Percentiles rank a stretch among this genome's conserved stretches.
Evolutionary conservation across 2,113 vertebrate species (phyloP).

Genomic region (Ploceus nigricollis): DNA sequence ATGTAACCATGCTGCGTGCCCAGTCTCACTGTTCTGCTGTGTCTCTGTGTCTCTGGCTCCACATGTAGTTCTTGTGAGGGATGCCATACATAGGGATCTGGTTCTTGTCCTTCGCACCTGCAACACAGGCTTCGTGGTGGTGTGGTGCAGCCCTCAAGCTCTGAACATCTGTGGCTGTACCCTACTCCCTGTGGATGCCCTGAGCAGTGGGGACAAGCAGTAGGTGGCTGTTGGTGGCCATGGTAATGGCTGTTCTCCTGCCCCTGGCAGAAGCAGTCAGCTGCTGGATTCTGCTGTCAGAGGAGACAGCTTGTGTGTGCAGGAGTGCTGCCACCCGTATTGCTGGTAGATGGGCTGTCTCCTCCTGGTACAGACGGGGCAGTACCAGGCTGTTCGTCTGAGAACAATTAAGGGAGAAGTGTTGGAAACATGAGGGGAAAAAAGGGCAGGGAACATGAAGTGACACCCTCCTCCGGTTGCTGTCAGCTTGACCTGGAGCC

Average conservation of each 20-base stretch:
- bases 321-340: not conserved
- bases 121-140: not conserved
- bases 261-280: not conserved
- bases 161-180: not conserved
- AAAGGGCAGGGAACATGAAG: not conserved
- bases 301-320: not conserved
- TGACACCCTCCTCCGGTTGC: not conserved
- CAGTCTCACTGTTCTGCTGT: not conserved
- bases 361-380: not conserved
- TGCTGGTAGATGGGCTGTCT: not conserved
- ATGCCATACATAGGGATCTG: not conserved
- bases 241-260: not conserved
- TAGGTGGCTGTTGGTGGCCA: not conserved
- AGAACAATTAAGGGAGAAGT: not conserved
- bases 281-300: not conserved
- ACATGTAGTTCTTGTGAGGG: not conserved
- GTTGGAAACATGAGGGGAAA: not conserved
- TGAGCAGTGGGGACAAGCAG: not conserved
- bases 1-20: not conserved
- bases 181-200: not conserved
- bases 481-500: not conserved
- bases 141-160: not conserved
- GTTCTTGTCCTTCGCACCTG: not conserved
- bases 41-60: not conserved
- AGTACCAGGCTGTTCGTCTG: not conserved